These are phyloP conservation scores for Tetanocera ferruginea DNA, from an alignment of 2,888 invertebrate species.

Conservation along the genomic window DNA sequence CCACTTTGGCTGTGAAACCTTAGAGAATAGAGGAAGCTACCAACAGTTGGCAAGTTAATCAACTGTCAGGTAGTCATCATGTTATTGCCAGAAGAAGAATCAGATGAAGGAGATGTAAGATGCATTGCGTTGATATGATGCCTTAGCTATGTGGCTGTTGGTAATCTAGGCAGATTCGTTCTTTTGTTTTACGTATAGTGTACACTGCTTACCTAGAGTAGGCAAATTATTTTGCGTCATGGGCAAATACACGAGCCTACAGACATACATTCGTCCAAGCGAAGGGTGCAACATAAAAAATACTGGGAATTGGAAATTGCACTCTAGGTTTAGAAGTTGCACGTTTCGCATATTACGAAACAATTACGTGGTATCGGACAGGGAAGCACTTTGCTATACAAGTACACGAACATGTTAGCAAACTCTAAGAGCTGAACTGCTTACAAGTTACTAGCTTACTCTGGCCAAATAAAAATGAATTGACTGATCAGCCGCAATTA, in stretches of 20 bases:
- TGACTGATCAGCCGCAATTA: too few relatives aligned
- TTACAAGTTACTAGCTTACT: too few relatives aligned
- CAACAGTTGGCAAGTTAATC: conserved; percentile 1
- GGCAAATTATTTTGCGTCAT: conserved; percentile 24
- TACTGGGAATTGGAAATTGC: conserved; percentile 10
- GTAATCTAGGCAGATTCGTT: conserved; percentile 6
- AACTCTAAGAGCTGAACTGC: too few relatives aligned
- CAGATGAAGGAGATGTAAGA: neutral
- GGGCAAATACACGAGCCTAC: neutral
- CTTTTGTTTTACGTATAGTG: too few relatives aligned
- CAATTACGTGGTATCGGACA: conserved; percentile 56
- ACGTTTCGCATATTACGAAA: conserved; percentile 60
- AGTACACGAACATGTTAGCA: neutral
- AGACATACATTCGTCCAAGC: neutral
- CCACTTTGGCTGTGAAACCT: neutral
- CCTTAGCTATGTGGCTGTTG: neutral
- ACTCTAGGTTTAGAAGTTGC: conserved; percentile 35
- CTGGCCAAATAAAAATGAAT: too few relatives aligned
- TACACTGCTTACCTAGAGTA: conserved; percentile 1
- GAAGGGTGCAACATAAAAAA: neutral
- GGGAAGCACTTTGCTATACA: neutral
- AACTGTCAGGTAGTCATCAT: neutral
- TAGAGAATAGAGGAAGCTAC: neutral
- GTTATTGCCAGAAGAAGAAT: neutral
- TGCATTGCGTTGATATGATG: neutral